Percentiles rank a stretch among this genome's conserved stretches.
phyloP scores from a whole-genome alignment of 2,113 vertebrate genomes.

The Erinaceus europaeus region DNA sequence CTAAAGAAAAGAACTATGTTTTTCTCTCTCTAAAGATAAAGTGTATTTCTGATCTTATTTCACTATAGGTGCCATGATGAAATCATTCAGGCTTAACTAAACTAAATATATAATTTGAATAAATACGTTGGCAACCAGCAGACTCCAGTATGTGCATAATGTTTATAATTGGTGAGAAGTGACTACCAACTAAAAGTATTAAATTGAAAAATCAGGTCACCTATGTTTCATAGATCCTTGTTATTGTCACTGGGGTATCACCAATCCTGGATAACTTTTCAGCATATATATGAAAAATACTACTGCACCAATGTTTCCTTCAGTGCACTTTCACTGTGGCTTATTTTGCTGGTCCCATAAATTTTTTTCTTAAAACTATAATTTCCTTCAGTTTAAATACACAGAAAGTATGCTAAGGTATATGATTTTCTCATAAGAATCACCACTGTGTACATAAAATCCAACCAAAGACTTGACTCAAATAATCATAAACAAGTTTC shows the following conservation, averaged over 20 bases:
- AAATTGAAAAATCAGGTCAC: constrained; percentile 21
- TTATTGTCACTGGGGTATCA: too few relatives aligned
- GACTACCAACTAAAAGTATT: not conserved
- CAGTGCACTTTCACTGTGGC: too few relatives aligned
- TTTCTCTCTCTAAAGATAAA: not conserved
- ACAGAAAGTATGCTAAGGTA: not conserved
- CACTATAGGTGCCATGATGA: not conserved
- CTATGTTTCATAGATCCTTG: not conserved
- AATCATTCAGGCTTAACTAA: not conserved
- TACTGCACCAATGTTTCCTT: too few relatives aligned
- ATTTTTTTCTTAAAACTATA: not conserved
- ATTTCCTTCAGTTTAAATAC: constrained; percentile 19
- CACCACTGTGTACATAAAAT: not conserved
- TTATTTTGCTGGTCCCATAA: too few relatives aligned
- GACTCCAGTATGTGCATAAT: too few relatives aligned
- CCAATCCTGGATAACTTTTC: too few relatives aligned
- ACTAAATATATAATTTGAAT: not conserved
- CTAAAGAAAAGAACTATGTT: not conserved
- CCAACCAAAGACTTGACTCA: not conserved
- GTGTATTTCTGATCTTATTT: not conserved
- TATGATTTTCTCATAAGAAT: not conserved
- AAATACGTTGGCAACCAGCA: too few relatives aligned
- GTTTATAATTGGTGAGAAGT: too few relatives aligned
- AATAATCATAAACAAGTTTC: not conserved
- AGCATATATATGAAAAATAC: too few relatives aligned